Percentiles rank a stretch among this genome's conserved stretches.
Conservation (phyloP, 2,113 vertebrate genomes). For the Narcine bancroftii region DNA sequence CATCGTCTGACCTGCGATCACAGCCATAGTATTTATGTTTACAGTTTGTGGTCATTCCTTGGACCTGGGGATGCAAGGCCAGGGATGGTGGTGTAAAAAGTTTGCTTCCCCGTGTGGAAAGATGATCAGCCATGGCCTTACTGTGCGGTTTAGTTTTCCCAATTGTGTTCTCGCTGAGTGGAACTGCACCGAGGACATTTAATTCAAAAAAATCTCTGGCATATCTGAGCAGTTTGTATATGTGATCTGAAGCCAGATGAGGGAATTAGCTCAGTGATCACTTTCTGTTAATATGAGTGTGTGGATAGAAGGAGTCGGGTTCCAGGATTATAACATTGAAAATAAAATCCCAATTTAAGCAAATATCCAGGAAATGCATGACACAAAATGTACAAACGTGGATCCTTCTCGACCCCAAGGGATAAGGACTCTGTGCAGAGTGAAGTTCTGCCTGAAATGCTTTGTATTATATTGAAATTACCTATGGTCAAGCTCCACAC, state of each 20-base stretch:
- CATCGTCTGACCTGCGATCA: too few relatives aligned
- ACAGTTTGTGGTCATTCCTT: too few relatives aligned
- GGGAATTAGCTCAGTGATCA: background rate
- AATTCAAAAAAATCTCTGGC: background rate
- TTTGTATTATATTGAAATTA: background rate
- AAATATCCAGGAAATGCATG: background rate
- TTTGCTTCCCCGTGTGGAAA: too few relatives aligned
- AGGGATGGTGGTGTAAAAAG: too few relatives aligned
- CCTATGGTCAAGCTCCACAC: background rate
- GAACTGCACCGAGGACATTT: background rate
- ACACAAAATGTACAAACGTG: background rate
- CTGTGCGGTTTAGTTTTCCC: too few relatives aligned
- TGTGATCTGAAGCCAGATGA: background rate
- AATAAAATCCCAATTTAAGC: background rate
- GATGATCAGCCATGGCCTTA: too few relatives aligned
- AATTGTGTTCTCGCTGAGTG: background rate
- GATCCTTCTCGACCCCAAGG: background rate
- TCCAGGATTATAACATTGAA: background rate
- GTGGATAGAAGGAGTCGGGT: too few relatives aligned
- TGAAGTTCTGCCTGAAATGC: background rate
- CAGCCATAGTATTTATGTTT: too few relatives aligned
- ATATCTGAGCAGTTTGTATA: background rate
- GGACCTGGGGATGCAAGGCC: too few relatives aligned
- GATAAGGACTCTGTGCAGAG: background rate
- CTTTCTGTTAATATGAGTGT: background rate